phyloP scores from a whole-genome alignment of 2,888 invertebrate species.

The Steromphala cineraria region DNA sequence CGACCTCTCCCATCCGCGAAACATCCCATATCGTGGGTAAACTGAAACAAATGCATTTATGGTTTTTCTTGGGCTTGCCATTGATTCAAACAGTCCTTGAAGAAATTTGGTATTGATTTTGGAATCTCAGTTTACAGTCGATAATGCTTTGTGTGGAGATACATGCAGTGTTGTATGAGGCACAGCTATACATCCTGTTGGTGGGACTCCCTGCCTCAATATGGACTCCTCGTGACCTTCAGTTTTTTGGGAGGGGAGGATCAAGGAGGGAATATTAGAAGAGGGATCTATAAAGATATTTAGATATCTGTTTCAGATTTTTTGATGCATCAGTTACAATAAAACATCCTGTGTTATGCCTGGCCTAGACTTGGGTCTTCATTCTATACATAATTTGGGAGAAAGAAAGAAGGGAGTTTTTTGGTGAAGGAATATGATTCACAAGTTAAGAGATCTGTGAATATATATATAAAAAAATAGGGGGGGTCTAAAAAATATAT shows the following conservation, averaged over 20 bases:
- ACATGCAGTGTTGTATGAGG: not conserved
- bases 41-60: conserved; percentile 10
- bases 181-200: not conserved
- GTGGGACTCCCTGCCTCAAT: too few species aligned
- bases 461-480: too few species aligned
- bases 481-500: too few species aligned
- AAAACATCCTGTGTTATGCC: too few species aligned
- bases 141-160: conserved; percentile 17
- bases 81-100: conserved; percentile 8
- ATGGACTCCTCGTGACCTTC: not conserved
- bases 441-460: too few species aligned
- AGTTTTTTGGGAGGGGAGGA: not conserved
- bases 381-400: too few species aligned
- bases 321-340: too few species aligned
- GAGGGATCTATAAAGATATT: too few species aligned
- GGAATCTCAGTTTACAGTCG: conserved; percentile 19
- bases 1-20: not conserved
- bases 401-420: too few species aligned
- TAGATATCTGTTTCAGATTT: too few species aligned
- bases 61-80: not conserved
- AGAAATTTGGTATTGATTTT: conserved; percentile 13
- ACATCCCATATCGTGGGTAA: conserved; percentile 4
- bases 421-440: too few species aligned
- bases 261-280: not conserved
- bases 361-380: too few species aligned